Evolutionary conservation across 2,888 invertebrate species (phyloP), one percentile per base, ranked within the genome.

Genomic region (Poecilus cupreus): DNA sequence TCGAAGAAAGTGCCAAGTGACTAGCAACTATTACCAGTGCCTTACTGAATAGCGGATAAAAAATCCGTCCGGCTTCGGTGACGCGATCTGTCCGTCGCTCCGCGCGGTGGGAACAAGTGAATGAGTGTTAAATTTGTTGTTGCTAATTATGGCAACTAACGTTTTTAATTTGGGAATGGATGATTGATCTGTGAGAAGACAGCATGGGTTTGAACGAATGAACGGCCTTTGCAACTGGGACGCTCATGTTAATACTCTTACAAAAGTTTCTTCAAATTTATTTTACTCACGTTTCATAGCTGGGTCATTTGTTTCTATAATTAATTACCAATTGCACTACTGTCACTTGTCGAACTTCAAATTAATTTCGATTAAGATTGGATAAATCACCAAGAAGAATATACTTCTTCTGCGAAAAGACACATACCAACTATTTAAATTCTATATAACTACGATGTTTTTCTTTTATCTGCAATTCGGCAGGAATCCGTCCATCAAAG

Each of bases 161-260:
- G 37, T 46, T 72, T 24, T 24, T 72, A 46, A 72, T 72, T 72
- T 72, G 49, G 37, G 20, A 72, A 72, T 24, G 49, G 37, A 72
- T 72, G 72, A 72, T 72, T 72, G 72, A 72, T 72, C 49, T 72
- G 24, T 46, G 72, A 46, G 72, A 72, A 60, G 18, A 11, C n/a
- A 46, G n/a, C 46, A 13, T 43, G 43, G 43, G 43, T 32, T 46
- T 46, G n/a, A 46, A 46, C 46, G 46, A 46, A 46, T 46, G 46
- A 46, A 16, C 13, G 64, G 60, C 60, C 60, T 60, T 60, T 60
- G 26, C 60, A 60, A 60, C 60, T 60, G 60, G 60, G 60, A 60
- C 60, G 60, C 20, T 11, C 26, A 24, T n/a, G 60, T 32, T 1
- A 32, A 60, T 60, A 22, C 24, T 26, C 32, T 26, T 24, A 24